Evolutionary conservation across 2,797 vertebrate species (phyloP).

Genomic region (Sebastes taczanowskii): DNA sequence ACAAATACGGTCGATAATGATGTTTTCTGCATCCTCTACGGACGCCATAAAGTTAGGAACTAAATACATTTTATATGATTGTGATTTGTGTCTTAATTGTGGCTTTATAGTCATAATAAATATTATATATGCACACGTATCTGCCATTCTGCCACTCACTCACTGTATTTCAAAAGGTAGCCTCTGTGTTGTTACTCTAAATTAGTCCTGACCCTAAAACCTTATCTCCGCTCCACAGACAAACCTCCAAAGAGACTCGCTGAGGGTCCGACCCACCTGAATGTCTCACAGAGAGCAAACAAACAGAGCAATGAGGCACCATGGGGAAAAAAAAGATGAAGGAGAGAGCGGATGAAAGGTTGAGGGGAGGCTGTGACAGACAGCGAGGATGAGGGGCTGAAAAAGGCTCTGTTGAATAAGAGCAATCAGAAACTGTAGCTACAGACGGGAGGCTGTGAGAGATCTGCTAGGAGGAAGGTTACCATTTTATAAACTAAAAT

Average conservation of each 20-base stretch:
- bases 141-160: not conserved
- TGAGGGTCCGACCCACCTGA: slow-evolving; percentile 60
- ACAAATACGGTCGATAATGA: not conserved
- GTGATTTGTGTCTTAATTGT: not conserved
- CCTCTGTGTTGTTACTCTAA: slow-evolving; percentile 60
- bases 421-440: not conserved
- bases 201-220: slow-evolving; percentile 59
- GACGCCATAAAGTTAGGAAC: too few relatives aligned
- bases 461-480: not conserved
- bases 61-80: not conserved
- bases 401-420: not conserved
- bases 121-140: not conserved
- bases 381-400: slow-evolving; percentile 37
- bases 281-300: slow-evolving; percentile 50
- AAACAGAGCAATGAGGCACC: slow-evolving; percentile 29
- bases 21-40: not conserved
- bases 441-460: not conserved
- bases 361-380: slow-evolving; percentile 38
- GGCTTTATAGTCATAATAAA: not conserved
- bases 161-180: slow-evolving; percentile 38
- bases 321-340: slow-evolving; percentile 14
- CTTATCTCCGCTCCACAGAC: slow-evolving; percentile 56
- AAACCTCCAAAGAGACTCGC: slow-evolving; percentile 49
- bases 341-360: slow-evolving; percentile 24
- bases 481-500: not conserved